Percentiles rank a stretch among this genome's conserved stretches.
Evolutionary conservation across 1,140 invertebrate species (phyloP).

Genomic region (Tetraneura akinire): DNA sequence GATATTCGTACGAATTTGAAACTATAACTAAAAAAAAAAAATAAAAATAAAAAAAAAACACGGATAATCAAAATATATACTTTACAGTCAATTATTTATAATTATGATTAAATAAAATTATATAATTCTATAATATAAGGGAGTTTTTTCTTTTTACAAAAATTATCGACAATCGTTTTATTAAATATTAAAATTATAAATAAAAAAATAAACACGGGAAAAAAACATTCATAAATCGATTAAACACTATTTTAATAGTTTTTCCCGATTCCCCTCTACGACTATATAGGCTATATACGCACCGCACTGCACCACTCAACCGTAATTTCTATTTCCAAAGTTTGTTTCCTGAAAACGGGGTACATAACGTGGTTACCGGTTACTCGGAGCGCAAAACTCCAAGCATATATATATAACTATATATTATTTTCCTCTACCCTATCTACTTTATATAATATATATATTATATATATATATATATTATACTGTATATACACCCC

Average conservation of each 20-base stretch:
- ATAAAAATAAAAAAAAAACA: no score
- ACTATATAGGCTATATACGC: no score
- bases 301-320: background rate
- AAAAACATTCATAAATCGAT: constrained; percentile 33
- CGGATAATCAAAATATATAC: no score
- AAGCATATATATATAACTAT: background rate
- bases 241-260: background rate
- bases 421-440: constrained; percentile 2
- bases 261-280: background rate
- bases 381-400: constrained; percentile 28
- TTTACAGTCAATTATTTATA: no score
- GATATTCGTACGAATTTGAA: no score
- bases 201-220: background rate
- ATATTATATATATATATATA: background rate
- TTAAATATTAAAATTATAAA: background rate
- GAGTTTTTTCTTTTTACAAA: no score
- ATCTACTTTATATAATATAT: background rate
- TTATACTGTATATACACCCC: background rate
- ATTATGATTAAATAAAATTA: no score
- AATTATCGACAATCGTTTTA: no score
- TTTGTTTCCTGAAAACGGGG: constrained; percentile 38
- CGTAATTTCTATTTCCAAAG: constrained; percentile 16
- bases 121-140: no score
- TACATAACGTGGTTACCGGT: constrained; percentile 39
- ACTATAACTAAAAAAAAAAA: no score